These are phyloP conservation scores for Pinctada fucata DNA, from an alignment of 2,888 invertebrate genomes.

Conservation along the genomic window DNA sequence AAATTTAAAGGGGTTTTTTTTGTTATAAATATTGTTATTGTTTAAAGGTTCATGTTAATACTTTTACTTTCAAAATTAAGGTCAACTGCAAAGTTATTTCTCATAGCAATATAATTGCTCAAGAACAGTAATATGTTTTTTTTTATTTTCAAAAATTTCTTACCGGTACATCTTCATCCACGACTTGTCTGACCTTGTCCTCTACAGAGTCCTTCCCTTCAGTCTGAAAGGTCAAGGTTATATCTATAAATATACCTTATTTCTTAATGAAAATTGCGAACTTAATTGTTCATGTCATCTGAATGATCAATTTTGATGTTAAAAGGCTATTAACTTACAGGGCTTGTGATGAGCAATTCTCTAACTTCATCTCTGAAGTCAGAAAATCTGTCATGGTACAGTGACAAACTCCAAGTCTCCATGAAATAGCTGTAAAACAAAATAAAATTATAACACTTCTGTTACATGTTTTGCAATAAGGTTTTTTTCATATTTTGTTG, in stretches of 20 bases:
- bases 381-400: slow-evolving; percentile 76
- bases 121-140: too few relatives aligned
- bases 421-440: slow-evolving; percentile 70
- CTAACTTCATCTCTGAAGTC: slow-evolving; percentile 76
- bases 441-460: not conserved
- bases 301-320: not conserved
- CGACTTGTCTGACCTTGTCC: slow-evolving; percentile 64
- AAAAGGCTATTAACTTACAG: slow-evolving; percentile 57
- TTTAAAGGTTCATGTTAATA: too few relatives aligned
- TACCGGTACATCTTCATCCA: slow-evolving; percentile 75
- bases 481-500: not conserved
- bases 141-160: slow-evolving; percentile 34
- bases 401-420: slow-evolving; percentile 74
- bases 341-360: slow-evolving; percentile 73
- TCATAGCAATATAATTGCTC: too few relatives aligned
- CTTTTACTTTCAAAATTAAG: too few relatives aligned
- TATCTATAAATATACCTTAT: not conserved
- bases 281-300: not conserved
- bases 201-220: slow-evolving; percentile 57
- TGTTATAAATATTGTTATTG: too few relatives aligned
- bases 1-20: too few relatives aligned
- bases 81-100: too few relatives aligned
- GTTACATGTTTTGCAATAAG: too few relatives aligned
- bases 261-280: not conserved
- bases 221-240: slow-evolving; percentile 36